Evolutionary conservation across 2,797 vertebrate species (phyloP).

Genomic region (Microhierax caerulescens): DNA sequence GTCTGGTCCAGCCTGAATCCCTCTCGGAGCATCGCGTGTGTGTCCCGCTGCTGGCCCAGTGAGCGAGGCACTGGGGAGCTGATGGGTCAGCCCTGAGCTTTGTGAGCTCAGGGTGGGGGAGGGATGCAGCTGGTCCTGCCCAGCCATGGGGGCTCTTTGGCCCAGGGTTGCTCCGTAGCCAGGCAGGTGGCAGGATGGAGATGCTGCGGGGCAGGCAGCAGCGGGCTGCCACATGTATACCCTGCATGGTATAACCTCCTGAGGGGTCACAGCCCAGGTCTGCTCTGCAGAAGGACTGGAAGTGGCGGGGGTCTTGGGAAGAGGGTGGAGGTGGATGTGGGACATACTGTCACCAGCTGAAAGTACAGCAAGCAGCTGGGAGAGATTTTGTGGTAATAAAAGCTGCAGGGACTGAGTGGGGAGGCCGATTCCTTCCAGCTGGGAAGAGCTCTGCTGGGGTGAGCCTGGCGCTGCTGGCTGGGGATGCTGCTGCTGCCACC

Average conservation of each 20-base stretch:
- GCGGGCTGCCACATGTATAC: background rate
- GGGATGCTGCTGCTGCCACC: background rate
- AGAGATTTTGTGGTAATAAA: background rate
- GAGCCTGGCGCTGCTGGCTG: background rate
- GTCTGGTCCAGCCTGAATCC: background rate
- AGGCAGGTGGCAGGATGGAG: background rate
- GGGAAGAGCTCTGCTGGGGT: background rate
- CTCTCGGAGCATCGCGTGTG: fast-evolving
- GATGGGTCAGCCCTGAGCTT: background rate
- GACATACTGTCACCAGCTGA: background rate
- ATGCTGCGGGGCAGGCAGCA: background rate
- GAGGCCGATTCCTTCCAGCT: background rate
- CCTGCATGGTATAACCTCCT: fast-evolving
- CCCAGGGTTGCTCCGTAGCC: background rate
- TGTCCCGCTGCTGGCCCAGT: background rate
- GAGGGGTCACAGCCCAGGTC: background rate
- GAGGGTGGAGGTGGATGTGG: background rate
- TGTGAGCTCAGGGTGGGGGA: background rate
- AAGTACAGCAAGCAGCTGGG: background rate
- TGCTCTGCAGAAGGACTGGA: background rate
- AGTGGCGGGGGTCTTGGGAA: background rate
- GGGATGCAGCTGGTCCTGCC: background rate
- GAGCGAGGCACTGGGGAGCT: background rate
- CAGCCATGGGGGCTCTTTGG: background rate
- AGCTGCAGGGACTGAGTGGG: background rate